Evolutionary conservation across 2,113 vertebrate species (phyloP), one percentile per base, ranked within the genome.

Genomic region (Trinectes maculatus): DNA sequence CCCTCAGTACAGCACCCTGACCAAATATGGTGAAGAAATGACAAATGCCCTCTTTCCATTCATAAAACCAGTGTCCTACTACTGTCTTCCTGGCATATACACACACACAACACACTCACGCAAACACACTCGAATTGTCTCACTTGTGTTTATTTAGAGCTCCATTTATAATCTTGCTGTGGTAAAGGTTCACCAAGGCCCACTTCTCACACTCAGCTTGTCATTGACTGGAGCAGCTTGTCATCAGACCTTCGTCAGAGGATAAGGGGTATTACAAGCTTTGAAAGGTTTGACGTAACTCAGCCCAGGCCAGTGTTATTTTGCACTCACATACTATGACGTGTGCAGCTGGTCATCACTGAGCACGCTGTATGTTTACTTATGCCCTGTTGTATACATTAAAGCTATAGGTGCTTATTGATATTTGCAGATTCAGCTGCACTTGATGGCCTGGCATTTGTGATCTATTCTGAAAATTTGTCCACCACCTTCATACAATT

Each of bases 211-310:
- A 64, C 70, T 64, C 42, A 42, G 77, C 84, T 89, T 81, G 89
- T 90, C 87, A 87, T 86, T 90, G 91, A 91, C 82, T 77, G 72
- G 77, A 84, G 86, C 80, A 71, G 91, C 91, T 91, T 92, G 87
- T 90, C 91, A 86, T 90, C 84, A 84, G 88, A 92, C 88, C 86
- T 92, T 90, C 90, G 87, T 93, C 92, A 92, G 89, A 90, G 90
- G 92, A 92, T 93, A 87, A 92, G 85, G 68, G 80, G 90, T 87
- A 92, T 93, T 93, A 92, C 86, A 84, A 89, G 91, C 89, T 92
- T 91, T 91, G 85, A 86, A 91, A 87, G 88, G 86, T 90, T 91
- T 93, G 92, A 93, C 91, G 90, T 80, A 91, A 80, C 83, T 80
- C 71, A 63, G 82, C 74, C 82, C 56, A 37, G 74, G 76, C 56